A percentile compares a stretch with the other conserved stretches of the same genome.
These are phyloP conservation scores for Merluccius polli DNA, from an alignment of 2,797 vertebrate species.

Conservation along the genomic window DNA sequence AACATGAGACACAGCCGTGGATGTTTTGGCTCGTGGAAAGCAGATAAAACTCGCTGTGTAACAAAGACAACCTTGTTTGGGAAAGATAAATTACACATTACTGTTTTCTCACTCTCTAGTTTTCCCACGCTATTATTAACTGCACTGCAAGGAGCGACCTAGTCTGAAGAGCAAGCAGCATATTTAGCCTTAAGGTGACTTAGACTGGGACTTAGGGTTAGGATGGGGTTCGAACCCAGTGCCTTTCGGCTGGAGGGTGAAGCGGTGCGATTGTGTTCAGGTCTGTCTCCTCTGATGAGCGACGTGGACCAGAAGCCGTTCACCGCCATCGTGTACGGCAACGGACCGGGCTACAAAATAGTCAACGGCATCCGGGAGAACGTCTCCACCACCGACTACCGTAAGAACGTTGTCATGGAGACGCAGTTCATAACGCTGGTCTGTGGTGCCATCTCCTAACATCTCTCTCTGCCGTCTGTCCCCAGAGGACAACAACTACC, in stretches of 20 bases:
- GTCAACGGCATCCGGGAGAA: conserved; percentile 81
- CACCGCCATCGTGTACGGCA: conserved; percentile 91
- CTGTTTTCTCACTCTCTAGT: too few species aligned
- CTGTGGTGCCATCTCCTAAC: background rate
- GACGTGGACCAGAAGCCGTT: conserved; percentile 91
- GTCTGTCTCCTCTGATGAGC: conserved; percentile 84
- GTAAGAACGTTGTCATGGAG: conserved; percentile 66
- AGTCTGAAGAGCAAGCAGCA: background rate
- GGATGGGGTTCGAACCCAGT: background rate
- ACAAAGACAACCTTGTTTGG: too few species aligned
- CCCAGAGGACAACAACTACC: conserved; percentile 83
- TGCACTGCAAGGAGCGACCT: too few species aligned
- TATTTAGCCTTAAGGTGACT: background rate
- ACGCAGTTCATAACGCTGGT: too few species aligned
- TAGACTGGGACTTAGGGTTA: background rate
- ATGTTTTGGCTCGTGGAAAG: too few species aligned
- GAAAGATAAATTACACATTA: too few species aligned
- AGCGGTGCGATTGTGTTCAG: conserved; percentile 54
- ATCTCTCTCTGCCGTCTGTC: background rate
- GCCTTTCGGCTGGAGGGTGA: background rate
- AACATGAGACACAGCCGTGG: too few species aligned
- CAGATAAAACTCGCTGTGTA: too few species aligned
- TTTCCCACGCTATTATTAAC: too few species aligned
- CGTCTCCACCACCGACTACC: conserved; percentile 79
- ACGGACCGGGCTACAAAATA: conserved; percentile 87